phyloP scores from a whole-genome alignment of 2,888 invertebrate genomes.

The Orthosia cruda region DNA sequence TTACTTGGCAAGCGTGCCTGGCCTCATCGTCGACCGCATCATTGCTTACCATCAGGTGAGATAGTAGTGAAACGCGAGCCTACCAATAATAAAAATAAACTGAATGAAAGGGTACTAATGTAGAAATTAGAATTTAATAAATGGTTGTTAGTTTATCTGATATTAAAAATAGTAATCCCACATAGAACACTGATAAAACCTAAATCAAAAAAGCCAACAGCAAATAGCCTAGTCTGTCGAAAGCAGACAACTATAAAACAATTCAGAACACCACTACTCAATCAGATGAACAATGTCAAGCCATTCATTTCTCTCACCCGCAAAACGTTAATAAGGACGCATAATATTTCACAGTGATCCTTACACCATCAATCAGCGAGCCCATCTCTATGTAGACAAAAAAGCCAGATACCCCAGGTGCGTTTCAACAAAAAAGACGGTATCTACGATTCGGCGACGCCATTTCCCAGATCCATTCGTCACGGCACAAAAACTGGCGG shows the following conservation, averaged over 20 bases:
- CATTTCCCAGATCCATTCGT: constrained; percentile 66
- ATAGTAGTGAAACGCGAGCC: too few relatives aligned
- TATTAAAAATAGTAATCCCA: background rate
- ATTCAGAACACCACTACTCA: background rate
- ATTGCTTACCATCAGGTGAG: too few relatives aligned
- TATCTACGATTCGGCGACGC: constrained; percentile 60
- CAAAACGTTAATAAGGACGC: constrained; percentile 41
- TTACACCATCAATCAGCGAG: constrained; percentile 60
- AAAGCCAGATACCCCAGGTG: constrained; percentile 63
- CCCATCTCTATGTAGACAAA: constrained; percentile 51
- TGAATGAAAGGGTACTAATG: too few relatives aligned
- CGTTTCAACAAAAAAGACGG: constrained; percentile 66
- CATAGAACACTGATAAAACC: background rate
- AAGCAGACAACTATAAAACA: background rate
- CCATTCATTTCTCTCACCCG: constrained; percentile 8
- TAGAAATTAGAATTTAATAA: too few relatives aligned
- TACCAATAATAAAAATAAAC: too few relatives aligned
- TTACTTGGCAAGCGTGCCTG: too few relatives aligned
- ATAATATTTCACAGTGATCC: constrained; percentile 29
- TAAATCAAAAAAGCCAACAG: background rate
- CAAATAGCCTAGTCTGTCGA: background rate
- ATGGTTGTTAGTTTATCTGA: too few relatives aligned
- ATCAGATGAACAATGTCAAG: constrained; percentile 19
- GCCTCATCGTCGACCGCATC: too few relatives aligned
- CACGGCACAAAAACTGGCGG: constrained; percentile 65